Percentiles rank a stretch among this genome's conserved stretches.
phyloP scores from a whole-genome alignment of 2,797 vertebrate genomes.

The Knipowitschia caucasica region DNA sequence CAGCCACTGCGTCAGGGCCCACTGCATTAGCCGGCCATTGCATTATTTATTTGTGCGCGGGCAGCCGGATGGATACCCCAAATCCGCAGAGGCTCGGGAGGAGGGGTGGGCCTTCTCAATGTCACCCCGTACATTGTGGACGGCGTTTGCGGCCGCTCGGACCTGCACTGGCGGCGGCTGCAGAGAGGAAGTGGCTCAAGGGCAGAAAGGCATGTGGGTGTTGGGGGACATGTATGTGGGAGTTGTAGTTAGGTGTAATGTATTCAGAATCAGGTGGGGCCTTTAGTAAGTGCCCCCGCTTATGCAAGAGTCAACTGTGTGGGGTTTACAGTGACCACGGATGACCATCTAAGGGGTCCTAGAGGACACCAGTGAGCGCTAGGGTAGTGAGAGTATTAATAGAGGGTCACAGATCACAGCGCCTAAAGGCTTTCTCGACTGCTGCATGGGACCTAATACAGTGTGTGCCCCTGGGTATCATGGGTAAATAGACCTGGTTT shows the following conservation, averaged over 20 bases:
- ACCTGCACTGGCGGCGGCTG: slow-evolving; percentile 51
- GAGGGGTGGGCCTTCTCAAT: slow-evolving; percentile 59
- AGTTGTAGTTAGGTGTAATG: slow-evolving; percentile 62
- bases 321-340: slow-evolving; percentile 39
- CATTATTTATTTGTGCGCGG: slow-evolving; percentile 81
- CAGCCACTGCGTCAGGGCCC: slow-evolving; percentile 75
- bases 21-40: slow-evolving; percentile 79
- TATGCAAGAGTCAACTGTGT: slow-evolving; percentile 58
- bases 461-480: slow-evolving; percentile 34
- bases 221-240: slow-evolving; percentile 50
- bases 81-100: slow-evolving; percentile 66
- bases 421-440: slow-evolving; percentile 47
- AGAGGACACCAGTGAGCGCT: slow-evolving; percentile 37
- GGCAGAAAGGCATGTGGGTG: slow-evolving; percentile 53
- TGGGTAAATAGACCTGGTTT: slow-evolving; percentile 52
- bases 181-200: slow-evolving; percentile 65
- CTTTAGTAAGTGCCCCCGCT: slow-evolving; percentile 52
- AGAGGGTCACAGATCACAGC: slow-evolving; percentile 36
- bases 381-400: slow-evolving; percentile 44
- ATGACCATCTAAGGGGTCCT: slow-evolving; percentile 48
- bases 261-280: slow-evolving; percentile 59
- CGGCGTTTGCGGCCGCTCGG: slow-evolving; percentile 51
- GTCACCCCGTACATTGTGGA: slow-evolving; percentile 68
- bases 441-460: slow-evolving; percentile 32
- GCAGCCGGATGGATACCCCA: slow-evolving; percentile 74